Evolutionary conservation across 2,797 vertebrate genomes (phyloP), one percentile per base, ranked within the genome.

Genomic region (Gobionotothen gibberifrons): DNA sequence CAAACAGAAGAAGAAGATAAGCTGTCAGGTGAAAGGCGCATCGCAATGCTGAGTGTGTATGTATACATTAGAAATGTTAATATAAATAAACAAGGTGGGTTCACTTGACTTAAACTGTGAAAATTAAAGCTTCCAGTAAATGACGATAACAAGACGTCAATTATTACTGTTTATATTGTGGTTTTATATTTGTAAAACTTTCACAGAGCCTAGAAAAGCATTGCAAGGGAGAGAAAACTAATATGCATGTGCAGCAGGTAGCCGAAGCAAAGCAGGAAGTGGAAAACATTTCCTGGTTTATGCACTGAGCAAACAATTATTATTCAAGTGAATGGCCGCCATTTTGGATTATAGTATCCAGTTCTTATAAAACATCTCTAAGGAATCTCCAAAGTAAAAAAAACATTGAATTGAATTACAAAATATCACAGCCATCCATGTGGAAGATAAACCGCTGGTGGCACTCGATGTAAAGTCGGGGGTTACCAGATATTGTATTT

Each of bases 11-110:
- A 14, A 43, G 39, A 32, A 36, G 48, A 76, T 22, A 14, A 68
- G 49, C 0, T 42, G 15, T 65, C 32, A 43, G 13, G 48, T 29
- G 13, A 69, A 77, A 75, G 22, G 47, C 39, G n/a, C 26, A 29
- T n/a, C 22, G 42, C 48, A 32, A 39, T 57, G 14, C 19, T 51
- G 61, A 36, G 21, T 39, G 29, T 53, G 21, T 51, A 36, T 39
- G n/a, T 42, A 48, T 69, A 46, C 60, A 64, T 60, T 44, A 68
- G 64, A 56, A 56, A 51, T 70, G 22, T 36, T 63, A 66, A 66
- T 53, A 58, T 48, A 71, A 54, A 66, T 63, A 55, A 69, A 71
- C 17, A 70, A 29, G 8, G n/a, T 9, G n/a, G 44, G 17, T 47
- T 36, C 11, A 9, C 14, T 53, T 22, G 29, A 52, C 49, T 48